Evolutionary conservation across 2,113 vertebrate genomes (phyloP).

Genomic region (Tragelaphus buxtoni): DNA sequence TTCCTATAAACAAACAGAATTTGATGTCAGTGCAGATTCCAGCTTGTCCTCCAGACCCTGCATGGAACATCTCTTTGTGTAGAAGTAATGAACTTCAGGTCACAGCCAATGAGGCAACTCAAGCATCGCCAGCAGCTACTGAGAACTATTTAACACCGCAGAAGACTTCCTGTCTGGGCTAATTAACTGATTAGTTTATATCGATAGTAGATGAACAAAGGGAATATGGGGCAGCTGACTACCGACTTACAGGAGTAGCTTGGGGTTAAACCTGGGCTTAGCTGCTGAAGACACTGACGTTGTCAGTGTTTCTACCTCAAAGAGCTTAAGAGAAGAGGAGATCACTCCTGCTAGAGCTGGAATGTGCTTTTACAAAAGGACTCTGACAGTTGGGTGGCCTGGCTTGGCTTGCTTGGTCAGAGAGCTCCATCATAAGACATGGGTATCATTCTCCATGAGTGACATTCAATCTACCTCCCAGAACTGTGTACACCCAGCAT

Average conservation of each 20-base stretch:
- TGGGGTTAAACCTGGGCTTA: neutral
- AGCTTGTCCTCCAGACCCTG: neutral
- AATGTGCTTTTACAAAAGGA: neutral
- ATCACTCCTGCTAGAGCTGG: neutral
- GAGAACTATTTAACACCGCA: conserved; percentile 46
- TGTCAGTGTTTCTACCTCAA: neutral
- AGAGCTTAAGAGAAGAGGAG: neutral
- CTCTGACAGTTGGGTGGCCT: neutral
- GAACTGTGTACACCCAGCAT: too few relatives aligned
- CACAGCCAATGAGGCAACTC: conserved; percentile 17
- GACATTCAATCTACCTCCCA: neutral
- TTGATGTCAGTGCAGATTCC: neutral
- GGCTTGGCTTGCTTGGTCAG: neutral
- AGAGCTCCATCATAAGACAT: neutral
- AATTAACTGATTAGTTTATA: conserved; percentile 65
- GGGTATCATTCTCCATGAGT: neutral
- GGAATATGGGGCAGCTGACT: neutral
- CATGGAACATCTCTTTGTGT: conserved; percentile 25
- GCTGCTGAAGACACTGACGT: neutral
- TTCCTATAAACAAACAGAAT: neutral
- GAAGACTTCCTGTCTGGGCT: conserved; percentile 36
- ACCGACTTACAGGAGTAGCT: neutral
- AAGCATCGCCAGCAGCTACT: neutral
- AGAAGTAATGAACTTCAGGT: conserved; percentile 27
- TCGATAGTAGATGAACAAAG: conserved; percentile 38